phyloP scores from a whole-genome alignment of 2,888 invertebrate species.

The Pteria penguin region DNA sequence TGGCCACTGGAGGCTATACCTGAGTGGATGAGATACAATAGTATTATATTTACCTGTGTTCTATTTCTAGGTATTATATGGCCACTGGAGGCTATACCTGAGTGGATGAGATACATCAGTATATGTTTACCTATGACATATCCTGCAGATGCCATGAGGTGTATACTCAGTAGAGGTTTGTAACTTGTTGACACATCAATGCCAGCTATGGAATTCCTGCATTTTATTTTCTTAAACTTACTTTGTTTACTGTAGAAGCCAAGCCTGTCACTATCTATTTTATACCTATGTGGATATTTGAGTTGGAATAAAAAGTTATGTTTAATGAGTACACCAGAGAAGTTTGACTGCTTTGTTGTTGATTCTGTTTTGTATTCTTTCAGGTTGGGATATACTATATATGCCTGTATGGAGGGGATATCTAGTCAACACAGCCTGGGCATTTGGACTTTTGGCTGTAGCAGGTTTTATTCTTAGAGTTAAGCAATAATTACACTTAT shows the following conservation, averaged over 20 bases:
- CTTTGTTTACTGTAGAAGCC: too few relatives aligned
- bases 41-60: neutral
- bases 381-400: constrained; percentile 86
- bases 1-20: constrained; percentile 99
- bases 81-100: constrained; percentile 97
- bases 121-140: constrained; percentile 89
- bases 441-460: constrained; percentile 82
- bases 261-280: too few relatives aligned
- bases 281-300: too few relatives aligned
- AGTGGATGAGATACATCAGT: constrained; percentile 87
- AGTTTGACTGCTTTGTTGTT: too few relatives aligned
- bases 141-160: constrained; percentile 88
- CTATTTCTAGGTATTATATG: constrained; percentile 92
- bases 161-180: constrained; percentile 75
- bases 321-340: too few relatives aligned
- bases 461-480: constrained; percentile 64
- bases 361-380: constrained; percentile 31
- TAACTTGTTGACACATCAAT: too few relatives aligned
- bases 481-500: constrained; percentile 52
- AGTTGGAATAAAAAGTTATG: too few relatives aligned
- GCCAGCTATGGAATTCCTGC: too few relatives aligned
- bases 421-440: constrained; percentile 89
- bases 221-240: too few relatives aligned
- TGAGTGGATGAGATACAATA: constrained; percentile 86
- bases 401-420: constrained; percentile 88